Percentiles rank a stretch among this genome's conserved stretches.
Evolutionary conservation across 2,888 invertebrate genomes (phyloP).

Genomic region (Archaeoteleia sp.): DNA sequence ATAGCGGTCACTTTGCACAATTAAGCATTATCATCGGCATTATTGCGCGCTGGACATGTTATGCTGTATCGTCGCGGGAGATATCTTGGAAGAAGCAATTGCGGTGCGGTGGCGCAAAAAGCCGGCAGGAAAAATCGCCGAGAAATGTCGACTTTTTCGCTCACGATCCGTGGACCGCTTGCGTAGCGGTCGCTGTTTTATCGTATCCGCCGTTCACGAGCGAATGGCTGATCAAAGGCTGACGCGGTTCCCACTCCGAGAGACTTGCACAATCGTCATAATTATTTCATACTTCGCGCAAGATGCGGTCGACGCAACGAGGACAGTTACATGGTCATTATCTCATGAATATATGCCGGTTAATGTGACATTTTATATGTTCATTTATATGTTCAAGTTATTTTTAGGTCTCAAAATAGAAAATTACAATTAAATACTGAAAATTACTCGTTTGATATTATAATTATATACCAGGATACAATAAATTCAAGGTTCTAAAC

Average conservation of each 20-base stretch:
- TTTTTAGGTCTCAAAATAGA: not conserved
- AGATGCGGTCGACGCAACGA: constrained; percentile 38
- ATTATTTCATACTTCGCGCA: constrained; percentile 37
- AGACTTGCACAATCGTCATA: constrained; percentile 40
- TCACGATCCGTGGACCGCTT: constrained; percentile 4
- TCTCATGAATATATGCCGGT: constrained; percentile 35
- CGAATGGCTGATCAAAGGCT: constrained; percentile 44
- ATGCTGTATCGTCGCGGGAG: constrained; percentile 5
- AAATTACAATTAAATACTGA: constrained; percentile 4
- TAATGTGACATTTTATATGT: constrained; percentile 8
- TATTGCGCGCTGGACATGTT: constrained; percentile 12
- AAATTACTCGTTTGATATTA: not conserved
- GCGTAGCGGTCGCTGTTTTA: too few species aligned
- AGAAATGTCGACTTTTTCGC: too few species aligned
- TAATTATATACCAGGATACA: too few species aligned
- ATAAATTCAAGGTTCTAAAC: too few species aligned
- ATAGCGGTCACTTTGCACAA: constrained; percentile 18
- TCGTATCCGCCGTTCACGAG: constrained; percentile 18
- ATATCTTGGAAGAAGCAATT: constrained; percentile 13
- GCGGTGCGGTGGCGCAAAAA: too few species aligned
- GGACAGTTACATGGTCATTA: constrained; percentile 38
- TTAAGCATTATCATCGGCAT: constrained; percentile 11
- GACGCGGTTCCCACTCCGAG: constrained; percentile 30
- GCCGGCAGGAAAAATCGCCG: constrained; percentile 35
- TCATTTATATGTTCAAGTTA: not conserved